Evolutionary conservation across 2,888 invertebrate species (phyloP).

Genomic region (Erebia palarica): DNA sequence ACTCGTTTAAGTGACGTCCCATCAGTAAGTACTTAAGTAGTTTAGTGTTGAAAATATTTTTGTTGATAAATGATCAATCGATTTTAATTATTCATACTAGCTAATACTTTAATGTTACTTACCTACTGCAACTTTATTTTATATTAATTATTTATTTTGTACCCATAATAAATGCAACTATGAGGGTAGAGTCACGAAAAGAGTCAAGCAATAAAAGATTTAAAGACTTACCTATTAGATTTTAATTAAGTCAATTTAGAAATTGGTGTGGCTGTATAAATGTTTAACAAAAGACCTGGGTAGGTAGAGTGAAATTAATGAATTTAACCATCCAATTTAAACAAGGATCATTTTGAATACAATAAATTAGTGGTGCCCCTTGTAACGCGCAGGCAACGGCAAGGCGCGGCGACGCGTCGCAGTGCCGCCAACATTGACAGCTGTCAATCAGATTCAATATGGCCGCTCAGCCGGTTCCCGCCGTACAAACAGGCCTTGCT

Average conservation of each 20-base stretch:
- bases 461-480: conserved; percentile 73
- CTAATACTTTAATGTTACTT: too few relatives aligned
- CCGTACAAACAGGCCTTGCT: conserved; percentile 52
- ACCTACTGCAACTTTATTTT: too few relatives aligned
- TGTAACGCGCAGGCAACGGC: conserved; percentile 52
- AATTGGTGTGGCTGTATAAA: neutral
- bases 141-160: too few relatives aligned
- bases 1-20: neutral
- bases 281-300: neutral
- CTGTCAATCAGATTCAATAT: conserved; percentile 81
- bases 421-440: conserved; percentile 81
- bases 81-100: too few relatives aligned
- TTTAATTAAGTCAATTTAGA: too few relatives aligned
- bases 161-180: neutral
- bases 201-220: too few relatives aligned
- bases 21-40: neutral
- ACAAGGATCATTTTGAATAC: conserved; percentile 33
- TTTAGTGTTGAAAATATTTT: too few relatives aligned
- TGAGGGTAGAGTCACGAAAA: neutral
- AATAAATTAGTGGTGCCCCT: conserved; percentile 63
- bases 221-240: too few relatives aligned
- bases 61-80: too few relatives aligned
- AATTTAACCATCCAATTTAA: conserved; percentile 14
- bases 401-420: conserved; percentile 78
- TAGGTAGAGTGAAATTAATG: neutral